Percentiles rank a stretch among this genome's conserved stretches.
phyloP scores from a whole-genome alignment of 2,888 invertebrate genomes.

The Polydrusus pterygomalis region DNA sequence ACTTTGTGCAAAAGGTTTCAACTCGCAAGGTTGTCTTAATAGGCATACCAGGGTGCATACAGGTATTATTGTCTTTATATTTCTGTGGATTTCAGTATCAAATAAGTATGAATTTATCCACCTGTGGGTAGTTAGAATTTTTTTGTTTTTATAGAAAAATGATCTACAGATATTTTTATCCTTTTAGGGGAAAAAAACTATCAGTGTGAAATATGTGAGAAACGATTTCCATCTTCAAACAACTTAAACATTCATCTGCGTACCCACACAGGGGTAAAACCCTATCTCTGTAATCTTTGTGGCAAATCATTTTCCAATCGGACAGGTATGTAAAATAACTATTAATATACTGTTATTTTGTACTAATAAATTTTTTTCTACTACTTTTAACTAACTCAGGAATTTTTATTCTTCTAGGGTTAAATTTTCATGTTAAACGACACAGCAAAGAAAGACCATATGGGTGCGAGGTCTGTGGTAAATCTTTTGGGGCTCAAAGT shows the following conservation, averaged over 20 bases:
- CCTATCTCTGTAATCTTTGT: constrained; percentile 64
- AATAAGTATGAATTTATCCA: too few species aligned
- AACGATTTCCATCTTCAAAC: constrained; percentile 62
- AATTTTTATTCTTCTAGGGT: constrained; percentile 31
- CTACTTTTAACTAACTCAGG: too few species aligned
- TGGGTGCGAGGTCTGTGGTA: constrained; percentile 64
- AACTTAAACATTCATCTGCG: constrained; percentile 63
- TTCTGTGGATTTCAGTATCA: not conserved
- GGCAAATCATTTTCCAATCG: constrained; percentile 64
- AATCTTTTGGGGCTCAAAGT: constrained; percentile 64
- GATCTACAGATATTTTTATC: too few species aligned
- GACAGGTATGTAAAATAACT: too few species aligned
- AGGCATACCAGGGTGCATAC: constrained; percentile 64
- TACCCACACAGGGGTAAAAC: constrained; percentile 63
- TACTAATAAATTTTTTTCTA: too few species aligned
- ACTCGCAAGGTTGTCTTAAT: constrained; percentile 62
- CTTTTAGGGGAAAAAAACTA: constrained; percentile 62
- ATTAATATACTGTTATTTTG: too few species aligned
- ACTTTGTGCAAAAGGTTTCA: constrained; percentile 64
- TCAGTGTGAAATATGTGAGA: constrained; percentile 61
- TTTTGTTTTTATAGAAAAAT: too few species aligned
- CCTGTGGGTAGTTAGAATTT: too few species aligned
- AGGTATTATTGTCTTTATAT: constrained; percentile 30
- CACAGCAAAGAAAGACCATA: constrained; percentile 66
- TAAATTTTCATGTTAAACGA: constrained; percentile 64